Conservation (phyloP, 1,140 invertebrate species). For the Danaus melanippus region DNA sequence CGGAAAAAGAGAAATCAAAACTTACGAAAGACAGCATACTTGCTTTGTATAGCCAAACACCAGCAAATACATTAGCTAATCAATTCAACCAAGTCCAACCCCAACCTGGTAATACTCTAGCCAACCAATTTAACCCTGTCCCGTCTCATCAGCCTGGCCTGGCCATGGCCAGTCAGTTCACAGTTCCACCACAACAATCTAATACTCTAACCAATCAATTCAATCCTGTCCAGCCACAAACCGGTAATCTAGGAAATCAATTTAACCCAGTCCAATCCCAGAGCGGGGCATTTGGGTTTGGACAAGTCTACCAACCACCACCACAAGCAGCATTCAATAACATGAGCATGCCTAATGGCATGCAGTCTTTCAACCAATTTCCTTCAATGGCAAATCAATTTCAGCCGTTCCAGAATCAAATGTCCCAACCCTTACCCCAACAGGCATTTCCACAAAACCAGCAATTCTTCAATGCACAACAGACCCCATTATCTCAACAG, state of each 20-base stretch:
- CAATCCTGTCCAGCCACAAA: conserved; percentile 26
- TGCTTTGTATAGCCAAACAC: conserved; percentile 86
- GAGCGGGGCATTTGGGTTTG: conserved; percentile 18
- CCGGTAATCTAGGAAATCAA: conserved; percentile 25
- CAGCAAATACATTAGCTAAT: conserved; percentile 51
- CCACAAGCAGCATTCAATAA: conserved; percentile 20
- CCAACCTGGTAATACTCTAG: neutral
- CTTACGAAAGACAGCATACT: conserved; percentile 95
- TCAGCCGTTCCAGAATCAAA: conserved; percentile 39
- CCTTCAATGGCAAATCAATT: conserved; percentile 42
- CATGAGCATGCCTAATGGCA: conserved; percentile 40
- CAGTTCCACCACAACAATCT: conserved; percentile 16
- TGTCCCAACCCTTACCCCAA: conserved; percentile 20
- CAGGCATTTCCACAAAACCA: conserved; percentile 21
- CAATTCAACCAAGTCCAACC: conserved; percentile 22
- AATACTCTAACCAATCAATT: conserved; percentile 15
- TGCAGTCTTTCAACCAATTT: conserved; percentile 51
- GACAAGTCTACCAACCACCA: conserved; percentile 23
- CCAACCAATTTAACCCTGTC: conserved; percentile 30
- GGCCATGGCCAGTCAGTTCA: conserved; percentile 4
- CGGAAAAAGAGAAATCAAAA: conserved; percentile 83
- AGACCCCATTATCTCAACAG: conserved; percentile 40
- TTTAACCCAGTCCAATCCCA: conserved; percentile 8
- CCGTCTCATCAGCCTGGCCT: conserved; percentile 22
- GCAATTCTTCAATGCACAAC: conserved; percentile 32